Evolutionary conservation across 2,888 invertebrate genomes (phyloP), one percentile per base, ranked within the genome.

Genomic region (Choreutis nemorana): DNA sequence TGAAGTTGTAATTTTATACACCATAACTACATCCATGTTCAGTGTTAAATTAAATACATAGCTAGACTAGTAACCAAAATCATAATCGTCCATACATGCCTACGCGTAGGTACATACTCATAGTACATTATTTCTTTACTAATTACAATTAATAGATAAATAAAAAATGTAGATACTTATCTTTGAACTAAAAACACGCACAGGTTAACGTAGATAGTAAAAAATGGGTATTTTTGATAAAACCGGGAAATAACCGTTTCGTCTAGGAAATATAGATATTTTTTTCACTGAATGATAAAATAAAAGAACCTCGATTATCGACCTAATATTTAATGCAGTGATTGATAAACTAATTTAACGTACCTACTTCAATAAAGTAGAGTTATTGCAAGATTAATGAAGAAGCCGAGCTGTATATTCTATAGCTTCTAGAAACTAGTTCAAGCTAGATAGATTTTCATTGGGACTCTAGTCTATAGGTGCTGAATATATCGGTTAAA

Each of bases 171-270:
- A n/a, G n/a, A n/a, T n/a, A n/a, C n/a, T n/a, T n/a, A n/a, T n/a
- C n/a, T n/a, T n/a, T n/a, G n/a, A n/a, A n/a, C n/a, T n/a, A 48
- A 70, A 23, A 71, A 67, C 70, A 71, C 73, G 72, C 67, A 70
- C 68, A 70, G 50, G 48, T 41, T 50, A 44, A 39, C 41, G 37
- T 41, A 45, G 35, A 36, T 40, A 28, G 14, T 7, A 14, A 30
- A 21, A 23, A 8, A 14, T 24, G 23, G 7, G 50, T 66, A 67
- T 66, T 66, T 67, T 67, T 66, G 56, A 60, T 60, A 61, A 51
- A n/a, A n/a, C n/a, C 39, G 42, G 41, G 23, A 12, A 10, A 23
- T 23, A 10, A 11, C 12, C 25, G 33, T 33, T 30, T 33, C 28
- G 21, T 13, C 30, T 35, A 22, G 26, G 25, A 24, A 30, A 34